Base-by-base conservation (phyloP, 2,888 invertebrate species). In the Hirtodrosophila histrioides region DNA sequence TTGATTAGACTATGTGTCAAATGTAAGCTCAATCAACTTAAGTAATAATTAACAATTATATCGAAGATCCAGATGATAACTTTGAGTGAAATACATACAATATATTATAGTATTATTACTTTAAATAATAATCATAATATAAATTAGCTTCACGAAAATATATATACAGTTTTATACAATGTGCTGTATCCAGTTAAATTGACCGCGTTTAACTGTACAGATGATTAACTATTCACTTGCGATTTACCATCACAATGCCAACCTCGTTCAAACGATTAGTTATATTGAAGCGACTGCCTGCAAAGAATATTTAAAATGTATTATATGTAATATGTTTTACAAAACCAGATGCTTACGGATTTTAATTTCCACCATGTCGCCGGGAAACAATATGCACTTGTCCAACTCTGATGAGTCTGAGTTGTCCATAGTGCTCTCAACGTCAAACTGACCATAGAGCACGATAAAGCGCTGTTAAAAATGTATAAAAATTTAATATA, bases 291-390 rank as follows among this genome's bases (percentile, higher is more conserved):
- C 39, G 43, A 6, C 5, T 36, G 2, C 69, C 86, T 86, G 55
- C 7, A 60, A 53, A 48, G 4, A 3, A 37, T 40, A 27, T 33
- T 37, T 7, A 29, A 10, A 49, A 37, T 40, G 17, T 33, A 37
- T 4, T 12, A 10, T 17, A 10, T 8, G 0, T 8, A 11, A 37
- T 27, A 35, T 11, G 4, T 54, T 6, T 36, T 17, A 0, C 17
- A 17, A 9, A 35, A 24, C 12, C 2, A 12, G 12, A 10, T n/a
- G 55, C 65, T 45, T 33, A 86, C 86, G 80, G 33, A 39, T 71
- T 40, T 72, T 50, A 3, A 88, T 78, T 5, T 77, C 73, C 33
- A 80, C 60, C 75, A 87, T 66, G 29, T 86, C 88, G 4, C 88
- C 89, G 1, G 65, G 33, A 46, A 45, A 62, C 33, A 86, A 53